Conservation (phyloP, 2,888 invertebrate species). For the Perdita meconis region DNA sequence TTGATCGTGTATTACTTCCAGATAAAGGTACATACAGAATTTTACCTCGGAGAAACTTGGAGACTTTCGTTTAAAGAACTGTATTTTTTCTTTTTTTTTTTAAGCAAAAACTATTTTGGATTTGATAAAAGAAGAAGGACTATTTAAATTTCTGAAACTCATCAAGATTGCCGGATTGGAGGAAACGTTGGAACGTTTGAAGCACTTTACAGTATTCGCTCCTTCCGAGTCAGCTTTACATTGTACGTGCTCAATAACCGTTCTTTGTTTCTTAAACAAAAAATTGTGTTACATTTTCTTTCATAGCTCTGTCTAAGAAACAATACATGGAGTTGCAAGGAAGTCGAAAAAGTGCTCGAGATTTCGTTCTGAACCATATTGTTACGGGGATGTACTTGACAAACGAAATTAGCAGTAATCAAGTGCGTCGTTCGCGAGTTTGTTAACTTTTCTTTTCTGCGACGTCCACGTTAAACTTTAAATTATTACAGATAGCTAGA, state of each 20-base stretch:
- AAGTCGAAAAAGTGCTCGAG: slow-evolving; percentile 26
- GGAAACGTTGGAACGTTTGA: slow-evolving; percentile 31
- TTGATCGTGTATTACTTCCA: slow-evolving; percentile 42
- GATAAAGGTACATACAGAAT: slow-evolving; percentile 35
- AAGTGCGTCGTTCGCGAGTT: slow-evolving; percentile 11
- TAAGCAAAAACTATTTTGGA: slow-evolving; percentile 37
- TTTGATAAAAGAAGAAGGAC: slow-evolving; percentile 30
- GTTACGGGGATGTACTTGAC: slow-evolving; percentile 35
- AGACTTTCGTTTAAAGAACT: background rate
- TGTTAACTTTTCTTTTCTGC: background rate
- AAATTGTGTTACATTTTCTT: background rate
- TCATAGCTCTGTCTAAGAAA: slow-evolving; percentile 27
- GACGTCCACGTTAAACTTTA: background rate
- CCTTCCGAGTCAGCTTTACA: slow-evolving; percentile 38
- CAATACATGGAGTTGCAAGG: slow-evolving; percentile 25
- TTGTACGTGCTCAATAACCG: slow-evolving; percentile 20
- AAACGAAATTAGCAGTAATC: slow-evolving; percentile 39
- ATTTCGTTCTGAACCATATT: slow-evolving; percentile 42
- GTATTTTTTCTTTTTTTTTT: background rate
- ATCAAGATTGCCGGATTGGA: slow-evolving; percentile 32
- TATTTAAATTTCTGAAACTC: slow-evolving; percentile 29
- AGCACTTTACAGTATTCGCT: slow-evolving; percentile 43
- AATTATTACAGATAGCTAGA: slow-evolving; percentile 22
- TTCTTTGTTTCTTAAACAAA: no score
- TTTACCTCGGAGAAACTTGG: no score